Evolutionary conservation across 2,888 invertebrate genomes (phyloP), one percentile per base, ranked within the genome.

Genomic region (Eumacrocentrus americanus): DNA sequence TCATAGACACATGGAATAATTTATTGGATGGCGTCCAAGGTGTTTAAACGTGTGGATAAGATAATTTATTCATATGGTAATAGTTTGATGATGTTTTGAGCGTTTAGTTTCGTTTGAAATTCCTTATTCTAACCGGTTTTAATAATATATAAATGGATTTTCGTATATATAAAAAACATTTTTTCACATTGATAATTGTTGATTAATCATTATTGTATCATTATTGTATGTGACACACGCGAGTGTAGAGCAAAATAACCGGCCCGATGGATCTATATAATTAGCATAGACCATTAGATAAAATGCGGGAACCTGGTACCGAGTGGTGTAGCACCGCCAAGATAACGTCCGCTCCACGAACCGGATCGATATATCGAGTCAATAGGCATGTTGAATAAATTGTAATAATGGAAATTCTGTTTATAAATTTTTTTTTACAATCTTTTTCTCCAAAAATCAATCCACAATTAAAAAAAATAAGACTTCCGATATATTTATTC

Each of bases 271-370:
- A 50, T 20, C n/a, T n/a, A n/a, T n/a, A n/a, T n/a, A 50, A 50
- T 50, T 50, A 50, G 20, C 48, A 50, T 50, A 50, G 18, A 35
- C 16, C 35, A 50, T 50, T 50, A 50, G 48, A 50, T 50, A 50
- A 50, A 18, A 50, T 11, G 48, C 35, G 18, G 29, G 14, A 50
- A 50, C 48, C 34, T 50, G 34, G 18, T 29, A 50, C 34, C 4
- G 29, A 34, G 34, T 34, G 29, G 29, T 50, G 34, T 50, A 18
- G 18, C 9, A 29, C n/a, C 11, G 34, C 9, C 5, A 16, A 4
- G 18, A 50, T 11, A 48, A 25, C 34, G 29, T 38, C 37, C 20
- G 20, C 20, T 42, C 42, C 20, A n/a, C 20, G 42, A 42, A 42
- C 42, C 42, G 37, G 52, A 35, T 22, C 18, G 23, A 18, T 38